Evolutionary conservation across 2,113 vertebrate species (phyloP).

Genomic region (Amblyopsis rosae): DNA sequence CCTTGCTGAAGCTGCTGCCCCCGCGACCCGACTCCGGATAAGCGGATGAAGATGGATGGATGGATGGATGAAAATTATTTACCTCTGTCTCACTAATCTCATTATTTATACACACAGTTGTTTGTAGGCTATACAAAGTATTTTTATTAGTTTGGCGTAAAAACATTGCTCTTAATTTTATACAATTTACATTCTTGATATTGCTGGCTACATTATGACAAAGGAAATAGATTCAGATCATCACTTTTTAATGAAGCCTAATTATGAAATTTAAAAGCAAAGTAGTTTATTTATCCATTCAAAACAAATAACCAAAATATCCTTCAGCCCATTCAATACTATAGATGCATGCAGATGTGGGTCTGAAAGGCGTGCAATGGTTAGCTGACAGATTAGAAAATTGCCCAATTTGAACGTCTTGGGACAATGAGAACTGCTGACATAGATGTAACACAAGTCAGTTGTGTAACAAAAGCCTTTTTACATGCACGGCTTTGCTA

Average conservation of each 20-base stretch:
- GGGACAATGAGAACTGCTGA: slow-evolving; percentile 62
- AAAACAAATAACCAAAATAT: slow-evolving; percentile 3
- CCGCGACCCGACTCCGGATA: too few relatives aligned
- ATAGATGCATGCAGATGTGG: slow-evolving; percentile 3
- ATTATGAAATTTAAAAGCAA: not conserved
- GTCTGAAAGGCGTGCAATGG: slow-evolving; percentile 38
- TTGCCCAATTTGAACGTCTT: slow-evolving; percentile 62
- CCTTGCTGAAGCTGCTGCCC: too few relatives aligned
- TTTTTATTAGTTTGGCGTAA: too few relatives aligned
- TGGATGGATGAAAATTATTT: too few relatives aligned
- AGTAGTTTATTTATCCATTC: not conserved
- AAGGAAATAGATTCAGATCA: not conserved
- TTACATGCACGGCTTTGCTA: slow-evolving; percentile 36
- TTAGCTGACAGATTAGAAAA: slow-evolving; percentile 71
- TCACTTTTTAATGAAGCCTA: not conserved
- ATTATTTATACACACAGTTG: too few relatives aligned
- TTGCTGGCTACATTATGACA: not conserved
- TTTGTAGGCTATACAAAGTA: too few relatives aligned
- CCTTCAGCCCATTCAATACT: slow-evolving; percentile 7
- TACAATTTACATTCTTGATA: too few relatives aligned
- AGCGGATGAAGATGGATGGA: too few relatives aligned
- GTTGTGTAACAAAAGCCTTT: slow-evolving; percentile 46
- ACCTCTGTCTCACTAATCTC: too few relatives aligned
- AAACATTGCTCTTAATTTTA: too few relatives aligned
- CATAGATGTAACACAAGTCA: slow-evolving; percentile 67